Conservation (phyloP, 2,797 vertebrate species). For the Cirrhinus mrigala region DNA sequence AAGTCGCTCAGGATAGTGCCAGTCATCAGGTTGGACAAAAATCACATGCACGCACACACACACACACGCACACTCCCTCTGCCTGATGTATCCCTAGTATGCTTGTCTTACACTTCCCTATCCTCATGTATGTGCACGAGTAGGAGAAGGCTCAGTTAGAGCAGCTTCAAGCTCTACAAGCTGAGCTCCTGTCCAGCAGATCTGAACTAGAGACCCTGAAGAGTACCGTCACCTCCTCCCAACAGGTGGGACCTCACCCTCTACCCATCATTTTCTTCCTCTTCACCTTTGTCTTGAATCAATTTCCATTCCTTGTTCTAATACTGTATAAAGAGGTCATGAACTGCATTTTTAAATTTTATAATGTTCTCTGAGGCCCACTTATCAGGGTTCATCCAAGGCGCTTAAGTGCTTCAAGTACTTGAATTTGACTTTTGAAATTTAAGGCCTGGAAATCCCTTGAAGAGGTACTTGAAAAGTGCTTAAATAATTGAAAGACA, state of each 20-base stretch:
- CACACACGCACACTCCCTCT: not conserved
- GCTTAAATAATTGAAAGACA: no score
- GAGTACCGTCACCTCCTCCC: constrained; percentile 77
- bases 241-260: constrained; percentile 80
- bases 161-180: constrained; percentile 86
- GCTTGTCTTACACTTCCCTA: constrained; percentile 31
- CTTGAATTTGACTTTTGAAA: no score
- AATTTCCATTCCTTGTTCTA: not conserved
- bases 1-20: constrained; percentile 82
- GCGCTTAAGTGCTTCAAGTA: no score
- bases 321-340: not conserved
- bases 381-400: no score
- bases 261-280: constrained; percentile 37
- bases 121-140: constrained; percentile 33
- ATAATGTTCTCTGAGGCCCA: not conserved
- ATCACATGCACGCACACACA: constrained; percentile 11
- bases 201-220: constrained; percentile 85
- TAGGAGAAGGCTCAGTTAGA: constrained; percentile 89
- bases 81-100: constrained; percentile 18
- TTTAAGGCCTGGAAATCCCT: no score
- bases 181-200: constrained; percentile 84
- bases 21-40: constrained; percentile 83
- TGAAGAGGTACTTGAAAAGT: no score
- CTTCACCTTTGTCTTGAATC: constrained; percentile 45
- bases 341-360: not conserved